Base-by-base conservation (phyloP, 1,140 invertebrate genomes). In the Drosophila ficusphila region DNA sequence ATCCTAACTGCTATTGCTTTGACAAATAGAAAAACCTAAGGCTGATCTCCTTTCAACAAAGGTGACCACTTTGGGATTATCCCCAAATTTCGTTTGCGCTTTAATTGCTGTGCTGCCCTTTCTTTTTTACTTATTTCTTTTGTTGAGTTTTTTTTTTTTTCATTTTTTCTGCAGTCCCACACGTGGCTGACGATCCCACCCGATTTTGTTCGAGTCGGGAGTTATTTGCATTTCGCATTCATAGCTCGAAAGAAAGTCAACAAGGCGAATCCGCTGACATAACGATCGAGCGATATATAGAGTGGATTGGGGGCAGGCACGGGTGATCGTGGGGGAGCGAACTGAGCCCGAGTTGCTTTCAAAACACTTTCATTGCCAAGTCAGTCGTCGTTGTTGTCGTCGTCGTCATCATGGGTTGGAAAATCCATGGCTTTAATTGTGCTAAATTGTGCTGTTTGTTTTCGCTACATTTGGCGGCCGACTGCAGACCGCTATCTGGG, bases 241-340 rank as follows among this genome's bases (percentile, higher is more conserved):
- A 71, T 29, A 18, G 51, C 57, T 69, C 38, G 64, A 86, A 86
- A 86, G 81, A 86, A 86, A 86, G 81, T 86, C 81, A 86, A 88
- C 68, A 88, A 85, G 47, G 53, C 51, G 39, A 27, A 21, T 75
- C 29, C 39, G 64, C 75, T 86, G 81, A 86, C 81, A 88, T 86
- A 86, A 86, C 81, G 57, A 41, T 58, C 44, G 53, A 57, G 53
- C 29, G 41, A 47, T 31, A 31, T 31, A 33, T 25, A 42, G 11
- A 9, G 33, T 5, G 34, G 34, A 21, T 14, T 12, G 33, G 48
- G n/a, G 48, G n/a, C n/a, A 8, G 14, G 34, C n/a, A n/a, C n/a
- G 8, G 34, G 21, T 14, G 47, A 46, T 14, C 42, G 9, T 39
- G 41, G 44, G 6, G 18, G 29, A 33, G 14, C 1, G 25, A 56